A percentile compares a stretch with the other conserved stretches of the same genome.
Evolutionary conservation across 2,888 invertebrate species (phyloP).

Genomic region (Buathra laborator): DNA sequence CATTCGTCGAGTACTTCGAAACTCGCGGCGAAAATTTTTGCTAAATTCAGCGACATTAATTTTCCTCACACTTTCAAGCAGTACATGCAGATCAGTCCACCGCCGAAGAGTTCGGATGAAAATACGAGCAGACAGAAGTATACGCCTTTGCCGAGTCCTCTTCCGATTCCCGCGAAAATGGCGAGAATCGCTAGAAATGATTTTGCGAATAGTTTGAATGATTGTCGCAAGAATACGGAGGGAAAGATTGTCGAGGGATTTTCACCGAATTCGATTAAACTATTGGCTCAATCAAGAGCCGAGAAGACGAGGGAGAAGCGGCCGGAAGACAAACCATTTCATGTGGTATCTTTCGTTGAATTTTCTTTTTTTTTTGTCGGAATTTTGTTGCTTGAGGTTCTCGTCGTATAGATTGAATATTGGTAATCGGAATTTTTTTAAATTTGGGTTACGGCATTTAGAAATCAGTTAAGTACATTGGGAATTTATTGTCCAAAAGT

Average conservation of each 20-base stretch:
- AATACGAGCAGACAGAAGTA: constrained; percentile 73
- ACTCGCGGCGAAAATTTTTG: constrained; percentile 67
- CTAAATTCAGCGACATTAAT: constrained; percentile 78
- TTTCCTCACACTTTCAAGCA: constrained; percentile 78
- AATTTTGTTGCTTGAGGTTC: constrained; percentile 40
- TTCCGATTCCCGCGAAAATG: constrained; percentile 76
- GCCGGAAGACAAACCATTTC: constrained; percentile 74
- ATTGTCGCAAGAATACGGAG: background rate
- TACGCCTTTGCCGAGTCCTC: constrained; percentile 72
- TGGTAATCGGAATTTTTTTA: constrained; percentile 30
- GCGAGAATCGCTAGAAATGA: constrained; percentile 65
- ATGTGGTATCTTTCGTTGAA: constrained; percentile 77
- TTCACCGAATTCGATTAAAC: constrained; percentile 30
- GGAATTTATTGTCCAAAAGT: too few species aligned
- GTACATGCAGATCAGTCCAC: constrained; percentile 73
- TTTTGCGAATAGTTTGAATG: constrained; percentile 2
- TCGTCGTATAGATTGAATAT: constrained; percentile 16
- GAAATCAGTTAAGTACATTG: background rate
- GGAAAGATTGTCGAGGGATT: constrained; percentile 18
- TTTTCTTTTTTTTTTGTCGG: constrained; percentile 31
- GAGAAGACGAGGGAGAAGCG: constrained; percentile 53
- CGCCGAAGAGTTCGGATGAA: constrained; percentile 64
- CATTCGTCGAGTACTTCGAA: constrained; percentile 45
- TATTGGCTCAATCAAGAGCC: constrained; percentile 20
- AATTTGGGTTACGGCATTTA: background rate